Evolutionary conservation across 2,888 invertebrate genomes (phyloP), one percentile per base, ranked within the genome.

Genomic region (Gasteruption jaculator): DNA sequence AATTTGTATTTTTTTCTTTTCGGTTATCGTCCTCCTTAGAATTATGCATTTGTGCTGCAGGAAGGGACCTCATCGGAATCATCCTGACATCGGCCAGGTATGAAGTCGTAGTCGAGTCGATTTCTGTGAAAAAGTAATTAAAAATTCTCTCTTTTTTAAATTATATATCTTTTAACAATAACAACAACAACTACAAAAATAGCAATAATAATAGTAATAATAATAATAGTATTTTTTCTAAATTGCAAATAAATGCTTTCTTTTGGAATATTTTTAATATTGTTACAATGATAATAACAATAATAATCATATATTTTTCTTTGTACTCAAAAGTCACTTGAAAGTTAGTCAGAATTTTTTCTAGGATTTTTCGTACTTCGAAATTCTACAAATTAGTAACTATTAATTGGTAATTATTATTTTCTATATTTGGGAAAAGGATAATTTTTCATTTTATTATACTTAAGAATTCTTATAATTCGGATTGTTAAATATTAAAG

Each of bases 111-210:
- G 12, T 65, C 63, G 42, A 48, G 54, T 49, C 59, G 61, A 53
- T 65, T 50, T 60, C 68, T 68, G 68, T 34, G 60, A 57, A 68
- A 59, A 63, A 46, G 37, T 39, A 54, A 49, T 40, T 30, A 39
- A 49, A 38, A 41, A 50, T 33, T 52, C 38, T 41, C 41, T 37
- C 35, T 42, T 18, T n/a, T 19, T 10, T 35, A 38, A 20, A 31
- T 35, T 21, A 10, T 8, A n/a, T 22, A 10, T 12, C 25, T 36
- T n/a, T n/a, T n/a, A n/a, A 36, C 6, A 36, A 15, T n/a, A 15
- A 26, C 18, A 36, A 25, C n/a, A 35, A 5, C 6, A 16, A 32
- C 15, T 5, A 32, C 5, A 7, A 15, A 11, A 11, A 10, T 12
- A 11, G 5, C 16, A 4, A 16, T 5, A 7, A 16, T 30, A 8